Conservation (phyloP, 2,797 vertebrate species). For the Pangasius mekongensis region DNA sequence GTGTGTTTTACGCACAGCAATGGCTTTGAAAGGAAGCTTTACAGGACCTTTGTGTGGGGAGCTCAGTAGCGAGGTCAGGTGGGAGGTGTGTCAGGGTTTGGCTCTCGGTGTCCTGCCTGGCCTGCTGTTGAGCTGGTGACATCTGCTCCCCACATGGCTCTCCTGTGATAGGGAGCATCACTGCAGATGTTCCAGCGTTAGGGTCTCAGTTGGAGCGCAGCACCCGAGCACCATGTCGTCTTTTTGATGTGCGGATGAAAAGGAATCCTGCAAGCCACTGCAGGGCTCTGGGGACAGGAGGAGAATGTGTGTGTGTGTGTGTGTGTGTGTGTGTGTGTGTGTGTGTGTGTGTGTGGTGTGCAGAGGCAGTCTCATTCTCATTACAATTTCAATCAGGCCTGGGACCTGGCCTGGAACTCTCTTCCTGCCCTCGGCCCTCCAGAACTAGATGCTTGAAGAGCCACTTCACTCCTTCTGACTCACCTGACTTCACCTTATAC, state of each 20-base stretch:
- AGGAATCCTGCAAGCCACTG: conserved; percentile 80
- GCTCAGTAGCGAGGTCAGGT: conserved; percentile 62
- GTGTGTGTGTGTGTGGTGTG: conserved; percentile 19
- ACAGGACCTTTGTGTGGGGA: conserved; percentile 54
- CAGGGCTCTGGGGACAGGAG: conserved; percentile 70
- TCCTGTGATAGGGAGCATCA: conserved; percentile 82
- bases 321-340: conserved; percentile 21
- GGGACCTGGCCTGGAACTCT: conserved; percentile 48
- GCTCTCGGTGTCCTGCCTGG: conserved; percentile 51
- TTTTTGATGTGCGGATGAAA: conserved; percentile 93
- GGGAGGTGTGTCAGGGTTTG: conserved; percentile 63
- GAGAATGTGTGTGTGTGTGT: conserved; percentile 46
- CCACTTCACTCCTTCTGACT: conserved; percentile 9
- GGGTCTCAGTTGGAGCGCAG: conserved; percentile 79
- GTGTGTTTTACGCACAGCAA: conserved; percentile 6
- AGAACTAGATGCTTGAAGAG: conserved; percentile 18
- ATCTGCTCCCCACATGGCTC: conserved; percentile 86
- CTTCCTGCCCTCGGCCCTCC: conserved; percentile 27
- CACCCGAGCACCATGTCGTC: conserved; percentile 70
- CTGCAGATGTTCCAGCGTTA: conserved; percentile 85
- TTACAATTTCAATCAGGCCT: conserved; percentile 83
- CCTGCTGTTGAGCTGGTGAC: conserved; percentile 74
- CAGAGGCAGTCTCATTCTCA: conserved; percentile 66
- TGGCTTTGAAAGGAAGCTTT: conserved; percentile 38
- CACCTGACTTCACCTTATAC: conserved; percentile 18